These are phyloP conservation scores for Noctua pronuba DNA, from an alignment of 2,888 invertebrate species.

Conservation along the genomic window DNA sequence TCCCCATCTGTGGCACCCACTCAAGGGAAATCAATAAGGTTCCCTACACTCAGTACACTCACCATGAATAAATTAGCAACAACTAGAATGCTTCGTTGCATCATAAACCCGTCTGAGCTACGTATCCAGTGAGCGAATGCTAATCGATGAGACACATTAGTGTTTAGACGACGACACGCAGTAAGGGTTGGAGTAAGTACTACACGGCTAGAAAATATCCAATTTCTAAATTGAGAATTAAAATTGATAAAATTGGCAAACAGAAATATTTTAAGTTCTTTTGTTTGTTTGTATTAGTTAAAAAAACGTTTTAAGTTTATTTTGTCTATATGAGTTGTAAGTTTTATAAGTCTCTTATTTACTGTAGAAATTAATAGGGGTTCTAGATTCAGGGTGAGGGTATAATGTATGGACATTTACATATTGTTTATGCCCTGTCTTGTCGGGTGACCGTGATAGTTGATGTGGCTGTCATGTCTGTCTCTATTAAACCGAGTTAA, in stretches of 20 bases:
- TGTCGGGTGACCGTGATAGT: too few species aligned
- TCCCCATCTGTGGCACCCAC: background rate
- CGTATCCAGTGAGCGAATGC: conserved; percentile 12
- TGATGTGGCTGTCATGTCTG: too few species aligned
- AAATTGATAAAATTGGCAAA: background rate
- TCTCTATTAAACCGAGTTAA: too few species aligned
- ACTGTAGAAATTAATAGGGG: too few species aligned
- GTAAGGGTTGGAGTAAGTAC: conserved; percentile 26
- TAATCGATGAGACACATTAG: conserved; percentile 21
- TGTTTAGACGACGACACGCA: conserved; percentile 7
- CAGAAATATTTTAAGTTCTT: too few species aligned
- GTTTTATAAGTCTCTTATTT: too few species aligned
- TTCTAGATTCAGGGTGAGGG: too few species aligned
- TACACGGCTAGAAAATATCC: background rate
- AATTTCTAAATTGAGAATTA: background rate
- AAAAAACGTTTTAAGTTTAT: too few species aligned
- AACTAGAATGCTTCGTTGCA: conserved; percentile 40
- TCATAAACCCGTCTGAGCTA: conserved; percentile 9
- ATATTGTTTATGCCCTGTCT: too few species aligned
- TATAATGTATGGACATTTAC: too few species aligned
- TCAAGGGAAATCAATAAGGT: conserved; percentile 47
- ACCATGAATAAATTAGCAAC: conserved; percentile 47
- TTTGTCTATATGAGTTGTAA: too few species aligned
- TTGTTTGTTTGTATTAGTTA: too few species aligned
- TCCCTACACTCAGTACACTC: background rate